Percentiles rank a stretch among this genome's conserved stretches.
phyloP scores from a whole-genome alignment of 2,797 vertebrate species.

The Knipowitschia caucasica region DNA sequence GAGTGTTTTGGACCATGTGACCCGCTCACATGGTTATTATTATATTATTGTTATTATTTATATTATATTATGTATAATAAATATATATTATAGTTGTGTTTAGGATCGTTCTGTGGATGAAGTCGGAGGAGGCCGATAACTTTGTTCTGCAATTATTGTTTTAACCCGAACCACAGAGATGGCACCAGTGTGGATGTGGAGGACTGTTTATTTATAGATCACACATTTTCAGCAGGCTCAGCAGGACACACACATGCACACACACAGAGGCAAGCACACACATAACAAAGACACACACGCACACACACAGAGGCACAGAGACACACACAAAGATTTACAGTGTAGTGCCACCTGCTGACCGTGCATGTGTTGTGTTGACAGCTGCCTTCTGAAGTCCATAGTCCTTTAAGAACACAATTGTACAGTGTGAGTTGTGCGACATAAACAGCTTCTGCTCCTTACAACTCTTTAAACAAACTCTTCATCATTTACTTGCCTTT shows the following conservation, averaged over 20 bases:
- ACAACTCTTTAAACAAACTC: too few species aligned
- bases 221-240: slow-evolving; percentile 43
- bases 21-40: slow-evolving; percentile 3
- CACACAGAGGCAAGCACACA: background rate
- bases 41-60: too few species aligned
- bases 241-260: slow-evolving; percentile 12
- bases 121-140: background rate
- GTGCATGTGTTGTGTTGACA: slow-evolving; percentile 33
- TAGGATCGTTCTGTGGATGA: background rate
- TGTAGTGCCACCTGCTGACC: slow-evolving; percentile 55
- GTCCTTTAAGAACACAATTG: background rate
- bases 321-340: background rate
- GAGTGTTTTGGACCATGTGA: slow-evolving; percentile 25
- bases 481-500: too few species aligned
- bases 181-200: slow-evolving; percentile 12
- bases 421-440: background rate
- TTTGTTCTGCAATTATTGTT: background rate
- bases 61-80: too few species aligned
- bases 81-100: too few species aligned
- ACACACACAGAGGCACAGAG: background rate
- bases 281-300: background rate
- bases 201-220: slow-evolving; percentile 56
- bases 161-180: background rate
- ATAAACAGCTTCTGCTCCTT: too few species aligned
- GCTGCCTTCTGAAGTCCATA: slow-evolving; percentile 14